phyloP scores from a whole-genome alignment of 1,140 invertebrate species.

The Zophobas atratus region DNA sequence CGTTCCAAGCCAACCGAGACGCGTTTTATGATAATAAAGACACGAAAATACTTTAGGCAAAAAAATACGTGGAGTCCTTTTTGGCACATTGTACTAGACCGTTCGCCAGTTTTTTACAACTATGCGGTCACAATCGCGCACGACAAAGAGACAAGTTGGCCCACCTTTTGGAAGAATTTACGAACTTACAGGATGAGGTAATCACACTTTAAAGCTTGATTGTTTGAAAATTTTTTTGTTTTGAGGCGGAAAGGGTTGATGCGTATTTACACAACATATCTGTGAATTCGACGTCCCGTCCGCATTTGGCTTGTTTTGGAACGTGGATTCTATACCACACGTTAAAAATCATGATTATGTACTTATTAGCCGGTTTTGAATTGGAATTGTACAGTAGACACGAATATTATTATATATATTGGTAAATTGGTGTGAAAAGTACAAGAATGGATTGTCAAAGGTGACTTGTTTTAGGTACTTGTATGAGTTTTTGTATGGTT shows the following conservation, averaged over 20 bases:
- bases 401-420: conserved; percentile 96
- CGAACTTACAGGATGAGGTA: conserved; percentile 94
- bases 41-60: conserved; percentile 72
- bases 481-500: conserved; percentile 95
- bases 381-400: conserved; percentile 96
- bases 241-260: conserved; percentile 92
- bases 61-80: conserved; percentile 92
- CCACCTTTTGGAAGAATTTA: conserved; percentile 91
- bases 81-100: conserved; percentile 89
- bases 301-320: conserved; percentile 90
- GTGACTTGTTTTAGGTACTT: conserved; percentile 79
- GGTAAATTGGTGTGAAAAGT: conserved; percentile 71
- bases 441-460: neutral
- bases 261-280: conserved; percentile 83
- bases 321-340: conserved; percentile 98
- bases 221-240: conserved; percentile 51
- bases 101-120: conserved; percentile 89
- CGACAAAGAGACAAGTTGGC: conserved; percentile 95
- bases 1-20: too few species aligned
- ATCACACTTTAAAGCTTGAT: too few species aligned
- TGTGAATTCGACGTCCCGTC: conserved; percentile 78
- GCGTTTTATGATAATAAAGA: neutral
- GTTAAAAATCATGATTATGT: conserved; percentile 96
- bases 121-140: conserved; percentile 95
- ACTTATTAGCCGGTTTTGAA: conserved; percentile 94